These are phyloP conservation scores for Myotis planiceps DNA, from an alignment of 2,797 vertebrate species.

Conservation along the genomic window DNA sequence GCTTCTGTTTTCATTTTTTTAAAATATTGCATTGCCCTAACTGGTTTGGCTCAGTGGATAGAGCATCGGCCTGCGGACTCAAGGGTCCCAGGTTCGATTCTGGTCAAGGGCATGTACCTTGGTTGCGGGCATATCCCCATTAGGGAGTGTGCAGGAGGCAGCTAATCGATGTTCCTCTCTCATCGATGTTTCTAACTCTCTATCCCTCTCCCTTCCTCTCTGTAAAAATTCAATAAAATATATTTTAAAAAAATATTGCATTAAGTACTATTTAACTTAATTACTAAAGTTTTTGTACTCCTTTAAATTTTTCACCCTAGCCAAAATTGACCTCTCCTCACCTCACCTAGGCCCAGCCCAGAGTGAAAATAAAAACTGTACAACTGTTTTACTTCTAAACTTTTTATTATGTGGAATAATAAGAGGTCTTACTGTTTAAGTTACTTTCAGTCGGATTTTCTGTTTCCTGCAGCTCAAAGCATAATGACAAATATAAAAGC, in stretches of 20 bases:
- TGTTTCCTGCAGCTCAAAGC: background rate
- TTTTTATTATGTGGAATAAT: background rate
- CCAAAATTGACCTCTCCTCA: background rate
- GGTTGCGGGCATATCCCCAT: too few relatives aligned
- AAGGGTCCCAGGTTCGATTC: too few relatives aligned
- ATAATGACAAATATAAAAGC: background rate
- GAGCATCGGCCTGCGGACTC: too few relatives aligned
- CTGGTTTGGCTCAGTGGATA: too few relatives aligned
- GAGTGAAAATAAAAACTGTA: conserved; percentile 29
- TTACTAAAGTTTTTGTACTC: background rate
- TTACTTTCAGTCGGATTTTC: background rate
- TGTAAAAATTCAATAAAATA: too few relatives aligned
- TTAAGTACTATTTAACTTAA: background rate
- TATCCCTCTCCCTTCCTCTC: too few relatives aligned
- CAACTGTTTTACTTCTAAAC: background rate
- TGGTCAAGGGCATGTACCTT: too few relatives aligned
- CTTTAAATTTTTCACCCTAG: background rate
- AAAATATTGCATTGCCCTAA: background rate
- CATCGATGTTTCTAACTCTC: too few relatives aligned
- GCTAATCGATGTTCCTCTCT: too few relatives aligned
- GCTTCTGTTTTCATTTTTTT: background rate
- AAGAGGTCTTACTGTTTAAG: background rate
- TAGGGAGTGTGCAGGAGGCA: too few relatives aligned
- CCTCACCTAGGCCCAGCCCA: background rate
- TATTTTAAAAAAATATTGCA: background rate